These are phyloP conservation scores for Podocnemis expansa DNA, from an alignment of 2,113 vertebrate genomes.

Conservation along the genomic window DNA sequence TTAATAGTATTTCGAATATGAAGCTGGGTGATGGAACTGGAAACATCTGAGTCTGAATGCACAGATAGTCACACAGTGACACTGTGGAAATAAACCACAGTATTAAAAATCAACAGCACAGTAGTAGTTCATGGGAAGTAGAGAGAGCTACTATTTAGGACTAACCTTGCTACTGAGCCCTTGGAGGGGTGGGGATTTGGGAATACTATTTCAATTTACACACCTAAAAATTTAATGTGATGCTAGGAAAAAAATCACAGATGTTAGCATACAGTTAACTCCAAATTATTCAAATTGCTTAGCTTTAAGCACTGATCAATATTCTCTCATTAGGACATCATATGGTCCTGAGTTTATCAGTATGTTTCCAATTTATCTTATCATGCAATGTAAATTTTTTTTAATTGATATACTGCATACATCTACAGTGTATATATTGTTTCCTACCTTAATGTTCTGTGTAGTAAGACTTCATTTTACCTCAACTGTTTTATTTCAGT, in stretches of 20 bases:
- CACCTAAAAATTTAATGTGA: background rate
- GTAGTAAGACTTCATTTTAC: background rate
- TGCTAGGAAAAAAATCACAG: background rate
- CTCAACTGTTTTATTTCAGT: background rate
- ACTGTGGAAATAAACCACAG: background rate
- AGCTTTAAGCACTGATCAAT: background rate
- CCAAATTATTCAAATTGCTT: background rate
- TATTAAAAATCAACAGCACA: background rate
- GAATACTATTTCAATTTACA: background rate
- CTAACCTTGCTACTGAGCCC: background rate
- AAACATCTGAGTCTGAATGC: background rate
- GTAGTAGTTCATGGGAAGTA: background rate
- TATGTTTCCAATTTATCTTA: background rate
- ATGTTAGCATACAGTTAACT: background rate
- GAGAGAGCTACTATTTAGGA: background rate
- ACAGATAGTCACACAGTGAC: rapidly evolving
- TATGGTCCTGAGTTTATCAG: background rate
- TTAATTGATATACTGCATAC: background rate
- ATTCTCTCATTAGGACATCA: background rate
- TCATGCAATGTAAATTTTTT: background rate
- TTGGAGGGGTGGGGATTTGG: background rate
- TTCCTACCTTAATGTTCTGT: background rate
- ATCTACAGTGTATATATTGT: background rate
- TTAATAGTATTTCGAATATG: background rate
- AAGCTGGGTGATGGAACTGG: background rate